A percentile compares a stretch with the other conserved stretches of the same genome.
Conservation (phyloP, 2,888 invertebrate genomes). For the Latrodectus hesperus region DNA sequence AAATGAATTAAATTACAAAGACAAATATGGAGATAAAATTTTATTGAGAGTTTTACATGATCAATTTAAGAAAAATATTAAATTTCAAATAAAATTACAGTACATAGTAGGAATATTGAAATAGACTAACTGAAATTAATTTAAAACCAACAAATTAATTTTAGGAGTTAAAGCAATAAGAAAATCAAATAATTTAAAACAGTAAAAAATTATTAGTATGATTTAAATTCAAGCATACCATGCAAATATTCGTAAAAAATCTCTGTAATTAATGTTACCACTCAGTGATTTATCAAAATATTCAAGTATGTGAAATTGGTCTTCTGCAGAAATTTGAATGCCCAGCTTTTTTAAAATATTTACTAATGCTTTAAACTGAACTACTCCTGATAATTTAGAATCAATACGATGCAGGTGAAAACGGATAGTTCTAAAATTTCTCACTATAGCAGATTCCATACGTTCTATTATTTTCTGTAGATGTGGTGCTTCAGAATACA, state of each 20-base stretch:
- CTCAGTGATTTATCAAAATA: constrained; percentile 49
- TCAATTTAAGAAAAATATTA: no score
- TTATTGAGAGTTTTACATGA: no score
- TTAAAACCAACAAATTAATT: no score
- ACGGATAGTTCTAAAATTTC: constrained; percentile 51
- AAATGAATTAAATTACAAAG: no score
- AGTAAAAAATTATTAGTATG: not conserved
- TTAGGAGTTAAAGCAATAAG: no score
- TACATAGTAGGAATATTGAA: no score
- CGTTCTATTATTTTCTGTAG: constrained; percentile 23
- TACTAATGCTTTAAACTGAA: constrained; percentile 31
- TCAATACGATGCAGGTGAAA: constrained; percentile 45
- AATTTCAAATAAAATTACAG: no score
- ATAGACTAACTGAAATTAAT: no score
- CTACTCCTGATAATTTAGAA: constrained; percentile 32
- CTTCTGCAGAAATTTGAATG: constrained; percentile 31
- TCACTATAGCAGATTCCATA: constrained; percentile 42
- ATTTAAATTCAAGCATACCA: constrained; percentile 54
- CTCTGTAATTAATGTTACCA: constrained; percentile 56
- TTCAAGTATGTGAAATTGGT: constrained; percentile 51
- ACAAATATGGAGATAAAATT: no score
- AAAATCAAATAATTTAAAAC: no score
- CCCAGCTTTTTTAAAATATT: constrained; percentile 33
- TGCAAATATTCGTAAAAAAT: constrained; percentile 55
- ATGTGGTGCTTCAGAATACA: constrained; percentile 45